These are phyloP conservation scores for Hermaeophaga mercurialis DNA, from an alignment of 2,888 invertebrate genomes.

Conservation along the genomic window DNA sequence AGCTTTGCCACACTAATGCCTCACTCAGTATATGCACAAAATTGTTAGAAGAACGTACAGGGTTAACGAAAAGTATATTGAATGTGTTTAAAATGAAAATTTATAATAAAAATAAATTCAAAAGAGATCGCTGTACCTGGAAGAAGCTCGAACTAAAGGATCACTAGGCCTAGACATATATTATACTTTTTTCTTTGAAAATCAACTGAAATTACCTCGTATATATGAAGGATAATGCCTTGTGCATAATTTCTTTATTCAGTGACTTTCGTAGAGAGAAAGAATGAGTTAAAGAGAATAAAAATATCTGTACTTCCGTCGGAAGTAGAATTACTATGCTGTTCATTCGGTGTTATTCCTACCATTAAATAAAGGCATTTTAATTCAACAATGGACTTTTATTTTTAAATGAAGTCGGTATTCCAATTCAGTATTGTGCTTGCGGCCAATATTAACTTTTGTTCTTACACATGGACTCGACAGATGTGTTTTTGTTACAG, in stretches of 20 bases:
- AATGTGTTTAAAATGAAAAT: too few species aligned
- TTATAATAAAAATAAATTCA: too few species aligned
- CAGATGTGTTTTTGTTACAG: background rate
- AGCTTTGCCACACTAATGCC: too few species aligned
- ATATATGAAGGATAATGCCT: too few species aligned
- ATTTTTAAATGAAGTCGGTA: slow-evolving; percentile 18
- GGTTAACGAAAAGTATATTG: too few species aligned
- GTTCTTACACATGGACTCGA: background rate
- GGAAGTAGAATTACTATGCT: slow-evolving; percentile 40
- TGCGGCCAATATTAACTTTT: slow-evolving; percentile 21
- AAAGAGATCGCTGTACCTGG: too few species aligned
- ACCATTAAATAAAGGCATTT: slow-evolving; percentile 28
- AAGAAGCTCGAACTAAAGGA: too few species aligned
- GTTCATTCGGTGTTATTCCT: slow-evolving; percentile 19
- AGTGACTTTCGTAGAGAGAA: background rate
- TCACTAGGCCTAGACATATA: too few species aligned
- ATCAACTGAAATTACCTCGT: too few species aligned
- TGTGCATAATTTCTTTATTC: background rate
- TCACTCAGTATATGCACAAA: too few species aligned
- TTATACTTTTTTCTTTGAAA: too few species aligned
- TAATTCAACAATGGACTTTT: slow-evolving; percentile 28
- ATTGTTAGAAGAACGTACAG: too few species aligned
- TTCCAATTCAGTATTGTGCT: slow-evolving; percentile 12
- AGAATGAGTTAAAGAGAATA: slow-evolving; percentile 10
- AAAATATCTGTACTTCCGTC: slow-evolving; percentile 48